A percentile compares a stretch with the other conserved stretches of the same genome.
Conservation (phyloP, 2,888 invertebrate genomes). For the Petrolisthes manimaculis region DNA sequence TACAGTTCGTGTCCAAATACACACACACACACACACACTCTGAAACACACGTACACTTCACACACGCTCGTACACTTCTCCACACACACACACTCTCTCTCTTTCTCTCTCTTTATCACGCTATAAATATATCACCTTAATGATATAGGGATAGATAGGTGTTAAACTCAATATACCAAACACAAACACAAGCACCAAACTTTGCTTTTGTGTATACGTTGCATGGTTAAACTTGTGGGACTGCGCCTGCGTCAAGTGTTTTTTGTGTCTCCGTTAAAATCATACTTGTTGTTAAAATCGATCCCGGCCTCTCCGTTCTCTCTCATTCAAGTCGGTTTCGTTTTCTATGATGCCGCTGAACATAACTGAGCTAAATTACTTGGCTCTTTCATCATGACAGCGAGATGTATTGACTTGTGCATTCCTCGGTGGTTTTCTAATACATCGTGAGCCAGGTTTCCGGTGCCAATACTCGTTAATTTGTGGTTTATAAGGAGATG, state of each 20-base stretch:
- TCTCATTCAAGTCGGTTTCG: conserved; percentile 29
- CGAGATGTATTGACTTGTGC: neutral
- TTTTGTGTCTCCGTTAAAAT: conserved; percentile 13
- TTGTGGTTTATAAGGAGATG: neutral
- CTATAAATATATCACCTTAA: neutral
- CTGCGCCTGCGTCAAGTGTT: neutral
- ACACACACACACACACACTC: neutral
- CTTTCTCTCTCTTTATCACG: too few species aligned
- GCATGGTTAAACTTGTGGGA: neutral
- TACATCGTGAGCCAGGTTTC: too few species aligned
- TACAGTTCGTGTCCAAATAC: too few species aligned
- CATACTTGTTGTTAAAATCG: conserved; percentile 16
- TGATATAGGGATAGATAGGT: too few species aligned
- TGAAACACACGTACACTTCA: neutral
- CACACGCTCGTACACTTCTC: too few species aligned
- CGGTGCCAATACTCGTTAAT: neutral
- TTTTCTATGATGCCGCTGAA: conserved; percentile 30
- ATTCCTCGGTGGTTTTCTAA: too few species aligned
- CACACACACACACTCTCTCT: too few species aligned
- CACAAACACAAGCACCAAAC: too few species aligned
- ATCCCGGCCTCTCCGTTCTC: conserved; percentile 43
- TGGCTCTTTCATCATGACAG: conserved; percentile 1
- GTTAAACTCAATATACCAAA: too few species aligned
- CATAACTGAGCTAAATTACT: neutral
- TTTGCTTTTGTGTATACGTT: conserved; percentile 20